Conservation (phyloP, 2,888 invertebrate species). For the Cheilosia vernalis region DNA sequence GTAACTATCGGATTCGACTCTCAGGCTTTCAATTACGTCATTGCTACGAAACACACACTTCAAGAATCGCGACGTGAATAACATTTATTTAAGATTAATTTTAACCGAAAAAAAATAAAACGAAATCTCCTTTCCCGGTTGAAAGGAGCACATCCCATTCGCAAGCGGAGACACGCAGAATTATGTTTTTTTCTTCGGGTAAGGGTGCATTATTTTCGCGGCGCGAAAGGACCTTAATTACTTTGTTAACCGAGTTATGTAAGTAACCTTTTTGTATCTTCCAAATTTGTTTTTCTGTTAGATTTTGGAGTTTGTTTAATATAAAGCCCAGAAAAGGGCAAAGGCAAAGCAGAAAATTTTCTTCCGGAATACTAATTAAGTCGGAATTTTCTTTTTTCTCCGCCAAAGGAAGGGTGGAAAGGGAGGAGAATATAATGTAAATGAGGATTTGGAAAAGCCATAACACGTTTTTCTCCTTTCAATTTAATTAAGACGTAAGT, state of each 20-base stretch:
- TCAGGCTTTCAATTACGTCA: conserved; percentile 7
- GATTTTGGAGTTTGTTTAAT: conserved; percentile 66
- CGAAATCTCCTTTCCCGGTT: background rate
- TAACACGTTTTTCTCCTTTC: conserved; percentile 74
- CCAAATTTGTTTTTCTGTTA: conserved; percentile 63
- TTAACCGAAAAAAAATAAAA: background rate
- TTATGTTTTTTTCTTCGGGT: conserved; percentile 33
- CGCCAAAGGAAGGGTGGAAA: background rate
- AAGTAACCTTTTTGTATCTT: conserved; percentile 70
- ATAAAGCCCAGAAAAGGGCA: conserved; percentile 43
- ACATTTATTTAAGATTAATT: conserved; percentile 40
- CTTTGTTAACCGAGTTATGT: conserved; percentile 73
- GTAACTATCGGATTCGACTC: conserved; percentile 22
- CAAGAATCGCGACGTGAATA: conserved; percentile 4
- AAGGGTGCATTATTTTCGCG: conserved; percentile 59
- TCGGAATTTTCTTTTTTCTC: conserved; percentile 39
- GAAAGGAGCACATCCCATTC: background rate
- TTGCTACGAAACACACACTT: conserved; percentile 11
- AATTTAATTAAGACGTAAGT: conserved; percentile 75
- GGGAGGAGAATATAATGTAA: conserved; percentile 66
- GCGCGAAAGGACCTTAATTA: conserved; percentile 70
- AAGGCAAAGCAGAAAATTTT: conserved; percentile 57
- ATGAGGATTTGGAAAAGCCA: conserved; percentile 73
- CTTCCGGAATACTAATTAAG: conserved; percentile 74
- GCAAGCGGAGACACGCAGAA: conserved; percentile 9